Evolutionary conservation across 2,797 vertebrate species (phyloP).

Genomic region (Carcharodon carcharias): DNA sequence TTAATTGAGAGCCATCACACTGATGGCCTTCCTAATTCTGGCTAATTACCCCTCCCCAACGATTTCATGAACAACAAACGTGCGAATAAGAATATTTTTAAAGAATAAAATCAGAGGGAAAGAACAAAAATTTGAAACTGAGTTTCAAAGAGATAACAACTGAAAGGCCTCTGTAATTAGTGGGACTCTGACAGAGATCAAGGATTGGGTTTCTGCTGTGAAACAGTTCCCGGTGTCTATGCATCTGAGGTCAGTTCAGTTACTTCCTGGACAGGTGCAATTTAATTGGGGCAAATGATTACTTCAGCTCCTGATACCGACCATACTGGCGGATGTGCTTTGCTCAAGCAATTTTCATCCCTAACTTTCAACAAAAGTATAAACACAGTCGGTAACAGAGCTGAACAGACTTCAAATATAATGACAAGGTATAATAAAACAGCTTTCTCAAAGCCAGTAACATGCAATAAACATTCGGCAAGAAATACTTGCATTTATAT

Average conservation of each 20-base stretch:
- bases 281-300: constrained; percentile 3
- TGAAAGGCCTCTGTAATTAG: constrained; percentile 18
- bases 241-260: constrained; percentile 1
- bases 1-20: not conserved
- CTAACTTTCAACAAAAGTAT: not conserved
- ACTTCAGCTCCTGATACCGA: not conserved
- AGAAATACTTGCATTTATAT: not conserved
- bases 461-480: not conserved
- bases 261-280: not conserved
- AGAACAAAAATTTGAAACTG: not conserved
- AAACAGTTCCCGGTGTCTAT: not conserved
- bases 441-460: not conserved
- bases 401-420: not conserved
- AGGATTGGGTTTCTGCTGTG: not conserved
- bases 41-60: not conserved
- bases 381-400: not conserved
- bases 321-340: not conserved
- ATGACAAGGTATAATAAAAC: not conserved
- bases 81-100: not conserved
- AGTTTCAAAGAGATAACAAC: constrained; percentile 11
- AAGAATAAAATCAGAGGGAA: not conserved
- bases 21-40: not conserved
- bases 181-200: not conserved
- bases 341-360: not conserved
- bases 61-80: not conserved